Base-by-base conservation (phyloP, 2,113 vertebrate genomes). In the Sorex araneus region DNA sequence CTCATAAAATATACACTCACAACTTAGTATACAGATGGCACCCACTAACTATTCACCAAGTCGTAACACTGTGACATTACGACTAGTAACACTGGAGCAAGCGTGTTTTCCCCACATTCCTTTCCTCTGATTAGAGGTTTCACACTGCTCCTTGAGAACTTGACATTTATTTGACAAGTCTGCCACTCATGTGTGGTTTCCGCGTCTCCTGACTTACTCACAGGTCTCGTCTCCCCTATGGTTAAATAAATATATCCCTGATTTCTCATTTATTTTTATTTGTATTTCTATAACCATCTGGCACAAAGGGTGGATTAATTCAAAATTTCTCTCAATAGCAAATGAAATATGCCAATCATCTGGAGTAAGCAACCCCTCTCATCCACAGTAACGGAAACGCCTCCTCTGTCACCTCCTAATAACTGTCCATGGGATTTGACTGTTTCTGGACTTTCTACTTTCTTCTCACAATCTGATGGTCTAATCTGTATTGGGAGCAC, bases 211-310 rank as follows among this genome's bases (percentile, higher is more conserved):
- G 19, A 47, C 34, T 43, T 79, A 36, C 91, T 90, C 21, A 84
- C 74, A 81, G 8, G 57, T 30, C 13, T 69, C 40, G 73, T 73
- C 6, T 93, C 21, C 45, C 18, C 40, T 82, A 74, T 63, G 5
- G 3, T 79, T 86, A 21, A 73, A 75, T 89, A 21, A 73, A 90
- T 73, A 76, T 40, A 88, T 50, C 67, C 27, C 70, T 85, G 2
- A 80, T 71, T 75, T 85, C 83, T 91, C 43, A 76, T 81, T 86
- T 85, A 80, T 81, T 81, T 82, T 63, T 2, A 85, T 87, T 73
- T 40, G 34, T 40, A 21, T 21, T 30, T 23, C 18, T 95, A 18
- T 81, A 95, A 84, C 27, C 28, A 87, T 30, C 47, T 76, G 67
- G 28, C 36, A 87, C 47, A 89, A 75, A 89, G 91, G 25, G 28